Evolutionary conservation across 2,888 invertebrate species (phyloP), one percentile per base, ranked within the genome.

Genomic region (Belgica antarctica): DNA sequence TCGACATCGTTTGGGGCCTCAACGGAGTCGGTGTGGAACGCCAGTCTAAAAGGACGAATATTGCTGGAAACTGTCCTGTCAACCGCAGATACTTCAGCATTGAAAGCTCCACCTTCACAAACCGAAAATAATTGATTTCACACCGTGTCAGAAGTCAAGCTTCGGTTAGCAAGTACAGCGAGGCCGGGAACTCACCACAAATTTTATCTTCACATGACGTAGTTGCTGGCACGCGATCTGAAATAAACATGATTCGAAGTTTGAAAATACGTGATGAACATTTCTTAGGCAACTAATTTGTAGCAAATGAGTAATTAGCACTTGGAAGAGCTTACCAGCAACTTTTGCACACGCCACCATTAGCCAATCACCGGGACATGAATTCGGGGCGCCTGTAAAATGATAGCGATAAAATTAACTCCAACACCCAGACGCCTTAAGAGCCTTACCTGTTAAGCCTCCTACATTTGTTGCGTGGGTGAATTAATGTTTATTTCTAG

Each of bases 351-450:
- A 92, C 0, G 92, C 92, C 52, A 92, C 87, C 71, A 90, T 80
- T 2, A 93, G 79, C 87, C 91, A 93, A 77, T 93, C 92, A 62
- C 86, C 85, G 71, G 87, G 86, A 75, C 92, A 92, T 46, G 85
- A 84, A 75, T 86, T 87, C 12, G 86, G 83, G 0, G 85, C 84
- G 41, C 85, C 82, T 41, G 41, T 34, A 34, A 7, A 34, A 12
- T 8, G 34, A 34, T 8, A 34, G 7, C 4, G 31, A 31, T 31
- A 31, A 10, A 31, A 31, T 7, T 31, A n/a, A n/a, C n/a, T n/a
- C n/a, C n/a, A n/a, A n/a, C n/a, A n/a, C n/a, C n/a, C n/a, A n/a
- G n/a, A n/a, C n/a, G n/a, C n/a, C n/a, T n/a, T n/a, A n/a, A n/a
- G n/a, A n/a, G n/a, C n/a, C n/a, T n/a, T n/a, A n/a, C n/a, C n/a